Conservation (phyloP, 2,797 vertebrate species). For the Fundulus diaphanus region DNA sequence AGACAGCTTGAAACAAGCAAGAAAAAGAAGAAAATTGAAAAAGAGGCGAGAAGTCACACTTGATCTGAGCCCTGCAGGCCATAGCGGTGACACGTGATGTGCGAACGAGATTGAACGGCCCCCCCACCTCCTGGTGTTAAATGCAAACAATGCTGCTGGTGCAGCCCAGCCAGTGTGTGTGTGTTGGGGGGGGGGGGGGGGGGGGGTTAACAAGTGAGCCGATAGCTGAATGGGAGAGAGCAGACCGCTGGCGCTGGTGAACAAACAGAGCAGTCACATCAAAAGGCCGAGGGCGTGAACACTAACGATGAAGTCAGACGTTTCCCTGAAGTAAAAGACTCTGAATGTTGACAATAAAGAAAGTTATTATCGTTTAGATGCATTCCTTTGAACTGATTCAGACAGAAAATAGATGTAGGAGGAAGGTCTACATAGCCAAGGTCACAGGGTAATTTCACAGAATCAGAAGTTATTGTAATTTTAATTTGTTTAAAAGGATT, state of each 20-base stretch:
- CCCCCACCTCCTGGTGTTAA: conserved; percentile 66
- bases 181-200: neutral
- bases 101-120: conserved; percentile 57
- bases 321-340: conserved; percentile 31
- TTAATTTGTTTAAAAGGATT: neutral
- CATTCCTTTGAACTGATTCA: conserved; percentile 10
- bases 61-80: conserved; percentile 21
- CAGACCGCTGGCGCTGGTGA: conserved; percentile 89
- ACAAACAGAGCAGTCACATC: conserved; percentile 88
- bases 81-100: conserved; percentile 18
- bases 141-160: conserved; percentile 62
- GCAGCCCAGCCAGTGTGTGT: conserved; percentile 35
- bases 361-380: conserved; percentile 12
- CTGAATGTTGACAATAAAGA: conserved; percentile 12
- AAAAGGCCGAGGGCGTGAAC: conserved; percentile 83
- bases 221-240: conserved; percentile 78
- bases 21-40: conserved; percentile 8
- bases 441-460: neutral
- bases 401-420: conserved; percentile 2
- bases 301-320: conserved; percentile 56
- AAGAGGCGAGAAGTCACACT: conserved; percentile 56
- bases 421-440: neutral
- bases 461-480: neutral
- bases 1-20: neutral
- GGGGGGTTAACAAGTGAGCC: conserved; percentile 80